These are phyloP conservation scores for Bostrychus sinensis DNA, from an alignment of 2,113 vertebrate genomes.

Conservation along the genomic window DNA sequence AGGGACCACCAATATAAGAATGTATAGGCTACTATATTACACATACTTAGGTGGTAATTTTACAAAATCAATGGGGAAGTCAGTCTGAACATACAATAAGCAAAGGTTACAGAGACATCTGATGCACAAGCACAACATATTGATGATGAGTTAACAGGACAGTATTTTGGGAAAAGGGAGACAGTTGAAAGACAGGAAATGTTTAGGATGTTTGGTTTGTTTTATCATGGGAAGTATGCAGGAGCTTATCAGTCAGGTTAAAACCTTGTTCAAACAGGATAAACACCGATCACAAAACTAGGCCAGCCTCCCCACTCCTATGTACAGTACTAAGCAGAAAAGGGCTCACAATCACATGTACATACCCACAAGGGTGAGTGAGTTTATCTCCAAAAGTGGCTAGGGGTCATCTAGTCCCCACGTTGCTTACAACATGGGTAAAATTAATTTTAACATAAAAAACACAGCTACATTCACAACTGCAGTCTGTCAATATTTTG, in stretches of 20 bases:
- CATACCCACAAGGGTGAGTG: slow-evolving; percentile 21
- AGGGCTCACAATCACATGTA: slow-evolving; percentile 8
- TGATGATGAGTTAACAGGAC: neutral
- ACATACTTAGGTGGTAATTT: neutral
- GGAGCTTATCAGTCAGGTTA: slow-evolving; percentile 64
- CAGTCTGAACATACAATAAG: neutral
- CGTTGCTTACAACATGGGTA: slow-evolving; percentile 26
- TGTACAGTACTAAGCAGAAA: slow-evolving; percentile 34
- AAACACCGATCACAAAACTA: slow-evolving; percentile 63
- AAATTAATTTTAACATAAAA: slow-evolving; percentile 17
- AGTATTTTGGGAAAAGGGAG: slow-evolving; percentile 24
- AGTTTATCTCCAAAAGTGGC: slow-evolving; percentile 35
- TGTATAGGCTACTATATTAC: neutral
- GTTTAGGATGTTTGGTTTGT: slow-evolving; percentile 53
- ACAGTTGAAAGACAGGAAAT: slow-evolving; percentile 28
- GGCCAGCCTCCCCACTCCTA: slow-evolving; percentile 53
- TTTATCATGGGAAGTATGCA: slow-evolving; percentile 57
- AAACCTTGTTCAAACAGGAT: slow-evolving; percentile 54
- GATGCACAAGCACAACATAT: neutral
- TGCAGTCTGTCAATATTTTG: neutral
- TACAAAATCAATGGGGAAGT: neutral
- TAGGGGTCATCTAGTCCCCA: slow-evolving; percentile 17
- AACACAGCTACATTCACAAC: slow-evolving; percentile 5
- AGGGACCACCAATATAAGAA: neutral
- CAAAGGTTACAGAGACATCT: neutral